Evolutionary conservation across 2,797 vertebrate species (phyloP).

Genomic region (Sarcoramphus papa): DNA sequence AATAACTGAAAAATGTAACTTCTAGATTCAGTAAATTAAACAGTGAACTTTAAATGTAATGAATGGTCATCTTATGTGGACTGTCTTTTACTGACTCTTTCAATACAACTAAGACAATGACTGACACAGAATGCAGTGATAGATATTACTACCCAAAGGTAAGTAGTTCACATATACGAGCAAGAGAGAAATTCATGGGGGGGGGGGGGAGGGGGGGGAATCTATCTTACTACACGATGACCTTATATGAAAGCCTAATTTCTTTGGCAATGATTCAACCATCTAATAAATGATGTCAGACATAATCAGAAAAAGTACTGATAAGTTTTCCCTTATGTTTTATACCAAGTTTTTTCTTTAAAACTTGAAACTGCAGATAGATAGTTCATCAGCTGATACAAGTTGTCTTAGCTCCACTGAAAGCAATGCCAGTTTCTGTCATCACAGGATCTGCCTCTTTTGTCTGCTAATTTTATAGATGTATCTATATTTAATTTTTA

Average conservation of each 20-base stretch:
- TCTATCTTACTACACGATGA: neutral
- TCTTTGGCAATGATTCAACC: neutral
- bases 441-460: neutral
- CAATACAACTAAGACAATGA: neutral
- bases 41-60: neutral
- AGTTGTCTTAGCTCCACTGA: neutral
- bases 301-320: neutral
- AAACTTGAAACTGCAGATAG: neutral
- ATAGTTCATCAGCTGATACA: neutral
- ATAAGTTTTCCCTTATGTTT: neutral
- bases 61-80: neutral
- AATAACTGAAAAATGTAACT: neutral
- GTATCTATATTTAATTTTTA: neutral
- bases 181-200: neutral
- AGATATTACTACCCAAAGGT: neutral
- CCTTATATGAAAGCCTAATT: neutral
- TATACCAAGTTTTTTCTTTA: neutral
- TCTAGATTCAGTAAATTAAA: neutral
- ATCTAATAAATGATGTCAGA: neutral
- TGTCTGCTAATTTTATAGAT: neutral
- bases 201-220: neutral
- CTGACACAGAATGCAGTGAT: neutral
- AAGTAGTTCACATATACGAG: neutral
- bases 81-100: neutral
- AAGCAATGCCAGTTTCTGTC: neutral